These are phyloP conservation scores for Pangasius mekongensis DNA, from an alignment of 2,797 vertebrate species.

Conservation along the genomic window DNA sequence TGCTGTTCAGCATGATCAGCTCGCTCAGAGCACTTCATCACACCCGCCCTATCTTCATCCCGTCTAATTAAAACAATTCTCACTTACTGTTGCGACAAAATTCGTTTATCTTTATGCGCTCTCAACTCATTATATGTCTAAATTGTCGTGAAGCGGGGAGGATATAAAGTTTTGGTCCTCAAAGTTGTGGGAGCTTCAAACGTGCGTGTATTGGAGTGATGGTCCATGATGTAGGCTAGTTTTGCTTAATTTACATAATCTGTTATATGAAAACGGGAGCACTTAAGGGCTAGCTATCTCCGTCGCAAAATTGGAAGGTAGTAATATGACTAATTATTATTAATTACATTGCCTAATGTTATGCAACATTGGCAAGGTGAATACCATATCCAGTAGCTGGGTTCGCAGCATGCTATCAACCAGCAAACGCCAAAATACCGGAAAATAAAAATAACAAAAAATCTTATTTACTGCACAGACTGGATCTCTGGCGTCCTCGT, in stretches of 20 bases:
- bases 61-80: constrained; percentile 54
- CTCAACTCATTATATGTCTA: constrained; percentile 49
- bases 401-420: neutral
- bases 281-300: neutral
- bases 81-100: constrained; percentile 53
- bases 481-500: neutral
- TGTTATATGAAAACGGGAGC: neutral
- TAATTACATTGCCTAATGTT: neutral
- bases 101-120: constrained; percentile 47
- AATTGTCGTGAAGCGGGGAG: constrained; percentile 36
- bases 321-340: neutral
- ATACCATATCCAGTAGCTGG: neutral
- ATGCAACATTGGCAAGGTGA: neutral
- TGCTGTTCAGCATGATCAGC: constrained; percentile 52
- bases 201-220: neutral
- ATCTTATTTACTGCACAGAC: neutral
- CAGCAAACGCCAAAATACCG: neutral
- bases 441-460: neutral
- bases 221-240: neutral
- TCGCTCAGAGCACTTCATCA: constrained; percentile 52
- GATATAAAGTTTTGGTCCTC: constrained; percentile 16
- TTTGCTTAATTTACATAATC: neutral
- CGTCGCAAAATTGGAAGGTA: neutral
- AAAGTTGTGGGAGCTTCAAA: neutral
- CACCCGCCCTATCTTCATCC: constrained; percentile 41